phyloP scores from a whole-genome alignment of 2,797 vertebrate genomes.

The Acomys russatus region DNA sequence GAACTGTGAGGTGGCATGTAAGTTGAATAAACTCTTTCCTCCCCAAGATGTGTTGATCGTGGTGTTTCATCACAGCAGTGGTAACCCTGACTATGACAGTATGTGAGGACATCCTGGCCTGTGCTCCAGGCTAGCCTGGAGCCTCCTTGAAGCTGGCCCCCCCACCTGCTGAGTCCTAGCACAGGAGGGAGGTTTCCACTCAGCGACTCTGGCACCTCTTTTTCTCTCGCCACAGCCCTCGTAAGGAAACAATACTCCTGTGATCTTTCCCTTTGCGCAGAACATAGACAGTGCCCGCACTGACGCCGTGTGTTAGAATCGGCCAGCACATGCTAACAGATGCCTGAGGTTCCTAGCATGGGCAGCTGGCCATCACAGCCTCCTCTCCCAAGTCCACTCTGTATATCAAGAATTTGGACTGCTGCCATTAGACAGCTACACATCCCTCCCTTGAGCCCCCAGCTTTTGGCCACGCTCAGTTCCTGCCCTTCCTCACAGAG shows the following conservation, averaged over 20 bases:
- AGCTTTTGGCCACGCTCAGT: not conserved
- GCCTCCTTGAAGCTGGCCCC: not conserved
- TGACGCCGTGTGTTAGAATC: not conserved
- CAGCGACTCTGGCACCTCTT: not conserved
- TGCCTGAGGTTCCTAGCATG: not conserved
- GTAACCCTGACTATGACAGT: not conserved
- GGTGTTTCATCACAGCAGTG: not conserved
- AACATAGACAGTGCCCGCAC: not conserved
- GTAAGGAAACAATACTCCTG: accelerated
- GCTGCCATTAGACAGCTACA: not conserved
- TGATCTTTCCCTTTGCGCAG: not conserved
- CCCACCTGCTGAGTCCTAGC: not conserved
- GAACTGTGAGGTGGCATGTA: not conserved
- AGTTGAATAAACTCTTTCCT: not conserved
- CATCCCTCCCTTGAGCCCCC: not conserved
- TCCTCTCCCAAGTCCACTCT: not conserved
- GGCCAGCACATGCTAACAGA: constrained; percentile 17
- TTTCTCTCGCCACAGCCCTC: no score
- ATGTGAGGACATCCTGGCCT: not conserved
- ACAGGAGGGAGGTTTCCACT: not conserved
- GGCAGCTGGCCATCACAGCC: not conserved
- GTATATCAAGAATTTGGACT: not conserved
- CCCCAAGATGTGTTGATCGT: not conserved
- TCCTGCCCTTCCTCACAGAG: not conserved
- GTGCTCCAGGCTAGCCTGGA: not conserved